Base-by-base conservation (phyloP, 2,888 invertebrate genomes). In the Mesorhabditis spiculigera region DNA sequence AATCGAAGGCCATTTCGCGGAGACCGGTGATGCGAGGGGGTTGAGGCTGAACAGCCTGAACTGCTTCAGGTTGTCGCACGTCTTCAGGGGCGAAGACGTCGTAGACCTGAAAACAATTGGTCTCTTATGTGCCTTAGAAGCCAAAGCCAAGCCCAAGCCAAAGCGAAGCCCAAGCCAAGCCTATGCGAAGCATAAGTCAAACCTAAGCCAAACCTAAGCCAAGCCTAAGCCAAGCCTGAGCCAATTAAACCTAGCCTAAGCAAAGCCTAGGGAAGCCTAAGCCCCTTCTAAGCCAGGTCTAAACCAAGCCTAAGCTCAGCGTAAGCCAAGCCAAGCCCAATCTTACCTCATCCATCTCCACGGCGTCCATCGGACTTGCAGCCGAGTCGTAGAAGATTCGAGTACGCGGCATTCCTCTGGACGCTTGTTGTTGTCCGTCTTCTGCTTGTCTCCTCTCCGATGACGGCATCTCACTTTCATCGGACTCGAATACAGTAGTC, bases 401-500 rank as follows among this genome's bases (percentile, higher is more conserved):
- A 50, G 58, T 50, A 13, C 58, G 8, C 10, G 58, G 58, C 58
- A 50, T 10, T 50, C 58, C 10, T 50, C 69, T 5, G 16, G 58
- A 16, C 44, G 45, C 2, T 28, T 28, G 28, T 28, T 28, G 28
- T 28, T 28, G 28, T 28, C 28, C 28, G 3, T 28, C 28, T 28
- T 28, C 28, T 28, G 28, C 28, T 42, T 43, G 72, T 58, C 50
- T 73, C 73, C 44, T 73, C 41, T 73, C 73, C 61, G 71, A 67
- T 45, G 62, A 68, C 8, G 71, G 72, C 45, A 70, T 65, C 68
- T 77, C 76, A 5, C 79, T 76, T 65, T 77, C 78, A 45, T 84
- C 83, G n/a, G 72, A 73, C 28, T 83, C 83, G 69, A 85, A 85
- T 41, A 82, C 85, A 13, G 85, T 85, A 13, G 82, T 83, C 85